Conservation (phyloP, 1,140 invertebrate species). For the Stegodyphus mimosarum region DNA sequence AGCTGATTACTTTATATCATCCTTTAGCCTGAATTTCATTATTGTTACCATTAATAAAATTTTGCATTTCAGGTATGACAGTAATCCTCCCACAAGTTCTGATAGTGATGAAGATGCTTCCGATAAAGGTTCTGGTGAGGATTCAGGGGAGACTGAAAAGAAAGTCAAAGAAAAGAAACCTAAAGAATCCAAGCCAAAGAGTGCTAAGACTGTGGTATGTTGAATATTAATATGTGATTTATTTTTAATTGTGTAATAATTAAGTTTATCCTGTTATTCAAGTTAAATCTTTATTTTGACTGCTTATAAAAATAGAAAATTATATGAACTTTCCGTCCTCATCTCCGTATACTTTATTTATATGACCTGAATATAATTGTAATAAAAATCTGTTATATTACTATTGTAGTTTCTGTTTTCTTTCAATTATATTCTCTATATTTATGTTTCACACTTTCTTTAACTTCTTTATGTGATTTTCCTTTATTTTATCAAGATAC, state of each 20-base stretch:
- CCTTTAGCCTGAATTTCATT: too few species aligned
- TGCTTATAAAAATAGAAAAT: neutral
- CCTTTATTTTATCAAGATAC: too few species aligned
- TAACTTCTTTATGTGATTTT: too few species aligned
- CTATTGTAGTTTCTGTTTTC: too few species aligned
- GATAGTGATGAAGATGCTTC: slow-evolving; percentile 68
- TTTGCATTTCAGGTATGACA: slow-evolving; percentile 66
- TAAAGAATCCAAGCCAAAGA: slow-evolving; percentile 71
- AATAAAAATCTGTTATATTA: too few species aligned
- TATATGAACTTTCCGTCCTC: too few species aligned
- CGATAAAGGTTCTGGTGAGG: slow-evolving; percentile 70
- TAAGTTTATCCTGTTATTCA: neutral
- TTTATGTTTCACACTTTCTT: too few species aligned
- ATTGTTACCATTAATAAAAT: neutral
- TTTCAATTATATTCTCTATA: too few species aligned
- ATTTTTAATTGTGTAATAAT: neutral
- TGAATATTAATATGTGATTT: neutral
- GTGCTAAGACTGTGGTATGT: slow-evolving; percentile 77
- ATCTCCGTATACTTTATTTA: too few species aligned
- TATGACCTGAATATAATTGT: too few species aligned
- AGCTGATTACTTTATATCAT: too few species aligned
- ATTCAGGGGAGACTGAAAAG: slow-evolving; percentile 68
- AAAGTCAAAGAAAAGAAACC: slow-evolving; percentile 70
- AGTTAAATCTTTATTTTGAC: neutral
- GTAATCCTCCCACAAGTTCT: slow-evolving; percentile 72